Base-by-base conservation (phyloP, 2,113 vertebrate species). In the Labeo rohita region DNA sequence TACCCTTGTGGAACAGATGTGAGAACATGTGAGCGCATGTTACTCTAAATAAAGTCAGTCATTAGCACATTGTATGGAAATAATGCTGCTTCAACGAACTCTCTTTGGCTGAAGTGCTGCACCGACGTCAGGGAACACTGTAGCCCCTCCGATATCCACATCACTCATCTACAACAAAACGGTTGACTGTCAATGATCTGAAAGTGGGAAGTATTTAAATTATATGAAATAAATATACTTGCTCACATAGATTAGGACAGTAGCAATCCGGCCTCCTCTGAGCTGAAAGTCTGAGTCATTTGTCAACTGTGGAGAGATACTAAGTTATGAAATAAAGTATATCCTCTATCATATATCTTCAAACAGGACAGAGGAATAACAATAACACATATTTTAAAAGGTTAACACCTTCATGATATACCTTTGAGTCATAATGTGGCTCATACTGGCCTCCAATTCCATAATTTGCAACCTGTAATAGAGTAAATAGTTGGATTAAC, bases 81-180 rank as follows among this genome's bases (percentile, higher is more conserved):
- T 8, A 18, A 13, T 39, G 16, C 0, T 8, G 36, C 12, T 23
- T 61, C 13, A n/a, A 80, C 66, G 92, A 90, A 97, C 96, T 94
- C 95, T 96, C 88, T 95, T 94, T 16, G 96, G 96, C 93, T 93
- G 94, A 89, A 97, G 93, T 7, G 95, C 95, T 91, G 96, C 96
- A 13, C 96, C 96, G 85, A 95, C 93, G 39, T 95, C 94, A 73
- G 96, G 96, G 86, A 97, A 97, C 86, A 97, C 96, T 0, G 96
- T 97, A 12, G 96, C 94, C 80, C 96, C 96, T 84, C 96, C 96
- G 89, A 96, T 93, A 92, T 96, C 94, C 54, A 97, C 96, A 87
- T 97, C 96, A 34, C 95, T 97, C 96, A 97, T 96, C 96, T 97
- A 59, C 65, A 36, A 82, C 50, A 84, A 72, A 88, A 8, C 0